Evolutionary conservation across 1,140 invertebrate genomes (phyloP).

Genomic region (Polypedilum vanderplanki): DNA sequence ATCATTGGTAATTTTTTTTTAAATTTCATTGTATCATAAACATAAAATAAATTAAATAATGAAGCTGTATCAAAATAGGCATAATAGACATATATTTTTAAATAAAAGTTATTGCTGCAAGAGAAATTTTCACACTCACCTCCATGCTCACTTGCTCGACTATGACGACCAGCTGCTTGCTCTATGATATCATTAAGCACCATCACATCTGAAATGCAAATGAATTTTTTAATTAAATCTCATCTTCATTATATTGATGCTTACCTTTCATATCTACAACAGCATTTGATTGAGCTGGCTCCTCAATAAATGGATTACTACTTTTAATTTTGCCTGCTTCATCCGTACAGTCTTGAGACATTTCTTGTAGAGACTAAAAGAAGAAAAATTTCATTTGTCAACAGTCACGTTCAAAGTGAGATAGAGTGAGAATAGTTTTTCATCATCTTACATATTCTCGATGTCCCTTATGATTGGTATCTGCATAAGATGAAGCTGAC

Average conservation of each 20-base stretch:
- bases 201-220: slow-evolving; percentile 74
- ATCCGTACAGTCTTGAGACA: slow-evolving; percentile 65
- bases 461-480: slow-evolving; percentile 60
- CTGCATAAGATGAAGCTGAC: slow-evolving; percentile 48
- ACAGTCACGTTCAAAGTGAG: slow-evolving; percentile 35
- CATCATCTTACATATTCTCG: slow-evolving; percentile 58
- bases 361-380: slow-evolving; percentile 49
- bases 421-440: slow-evolving; percentile 21
- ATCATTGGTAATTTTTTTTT: no score
- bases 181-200: slow-evolving; percentile 96
- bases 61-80: neutral
- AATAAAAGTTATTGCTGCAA: neutral
- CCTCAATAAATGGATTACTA: slow-evolving; percentile 78
- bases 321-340: slow-evolving; percentile 77
- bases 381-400: slow-evolving; percentile 24
- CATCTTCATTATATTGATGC: slow-evolving; percentile 22
- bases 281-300: slow-evolving; percentile 75
- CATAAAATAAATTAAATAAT: neutral
- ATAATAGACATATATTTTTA: neutral
- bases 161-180: slow-evolving; percentile 81
- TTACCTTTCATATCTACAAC: slow-evolving; percentile 92
- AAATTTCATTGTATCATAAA: no score
- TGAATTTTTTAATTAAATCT: neutral
- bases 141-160: slow-evolving; percentile 76
- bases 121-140: slow-evolving; percentile 55